Evolutionary conservation across 2,797 vertebrate genomes (phyloP), one percentile per base, ranked within the genome.

Genomic region (Cirrhinus mrigala): DNA sequence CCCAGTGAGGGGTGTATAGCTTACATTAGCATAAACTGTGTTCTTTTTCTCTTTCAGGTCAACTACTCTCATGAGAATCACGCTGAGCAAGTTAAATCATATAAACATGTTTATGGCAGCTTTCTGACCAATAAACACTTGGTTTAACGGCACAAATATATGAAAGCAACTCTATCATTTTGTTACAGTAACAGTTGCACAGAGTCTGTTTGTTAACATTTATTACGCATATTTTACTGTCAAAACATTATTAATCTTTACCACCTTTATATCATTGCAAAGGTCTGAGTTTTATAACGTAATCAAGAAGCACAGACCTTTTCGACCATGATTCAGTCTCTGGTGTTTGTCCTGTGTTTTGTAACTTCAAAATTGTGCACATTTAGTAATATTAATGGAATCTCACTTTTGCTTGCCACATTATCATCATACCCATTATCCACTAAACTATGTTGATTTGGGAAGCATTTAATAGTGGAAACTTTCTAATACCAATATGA

Each of bases 31-130:
- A 58, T 77, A 40, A 77, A 24, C 27, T 14, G 12, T 40, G 60
- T 62, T 62, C 60, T 62, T 62, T 15, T 56, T 24, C 33, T 77
- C 52, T 58, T 58, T 40, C 75, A 77, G 52, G 74, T 40, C 74
- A 58, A 58, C 54, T 77, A 15, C 22, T 77, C 54, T n/a, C 75
- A 24, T 4, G 54, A 77, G 54, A 40, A 58, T 77, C 75, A 58
- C 40, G 75, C 54, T 77, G 20, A 77, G 54, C 54, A n/a, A 77
- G 33, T 58, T n/a, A n/a, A 24, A 16, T 40, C 33, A 58, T 14
- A 27, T 50, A 14, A 56, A 76, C 5, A 56, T 15, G 46, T 70
- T 71, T 46, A 81, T 62, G n/a, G 54, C 24, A 16, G 37, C 69
- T 73, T 16, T 27, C 7, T 58, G 50, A 58, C 7, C 11, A 58